These are phyloP conservation scores for Pica pica DNA, from an alignment of 2,113 vertebrate genomes.

Conservation along the genomic window DNA sequence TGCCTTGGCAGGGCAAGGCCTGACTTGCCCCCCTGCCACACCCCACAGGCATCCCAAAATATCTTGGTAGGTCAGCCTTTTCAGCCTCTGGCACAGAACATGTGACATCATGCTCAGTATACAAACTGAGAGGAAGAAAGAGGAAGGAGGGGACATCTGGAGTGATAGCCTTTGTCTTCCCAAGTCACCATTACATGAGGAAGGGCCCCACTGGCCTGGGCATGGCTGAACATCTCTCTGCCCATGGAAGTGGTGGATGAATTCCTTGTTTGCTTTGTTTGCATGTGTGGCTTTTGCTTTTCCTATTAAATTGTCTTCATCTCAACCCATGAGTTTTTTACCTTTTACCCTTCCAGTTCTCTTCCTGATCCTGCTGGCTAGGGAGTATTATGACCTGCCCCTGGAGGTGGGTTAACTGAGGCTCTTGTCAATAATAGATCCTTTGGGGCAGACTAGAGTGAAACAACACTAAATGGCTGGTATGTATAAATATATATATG, in stretches of 20 bases:
- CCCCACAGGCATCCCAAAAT: background rate
- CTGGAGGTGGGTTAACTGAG: background rate
- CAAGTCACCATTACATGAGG: fast-evolving
- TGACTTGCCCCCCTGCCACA: background rate
- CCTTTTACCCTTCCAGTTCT: background rate
- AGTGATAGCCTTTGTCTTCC: background rate
- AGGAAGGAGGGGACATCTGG: background rate
- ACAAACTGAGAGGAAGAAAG: background rate
- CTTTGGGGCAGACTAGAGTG: background rate
- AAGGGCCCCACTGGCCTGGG: background rate
- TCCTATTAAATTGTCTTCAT: background rate
- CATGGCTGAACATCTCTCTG: background rate
- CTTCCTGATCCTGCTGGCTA: background rate
- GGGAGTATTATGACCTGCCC: background rate
- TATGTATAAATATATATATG: background rate
- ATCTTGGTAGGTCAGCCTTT: too few relatives aligned
- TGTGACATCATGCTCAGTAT: too few relatives aligned
- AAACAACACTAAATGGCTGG: background rate
- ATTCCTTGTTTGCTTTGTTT: background rate
- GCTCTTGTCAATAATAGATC: background rate
- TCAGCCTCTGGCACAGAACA: too few relatives aligned
- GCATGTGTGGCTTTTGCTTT: background rate
- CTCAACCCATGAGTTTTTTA: background rate
- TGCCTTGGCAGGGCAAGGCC: background rate
- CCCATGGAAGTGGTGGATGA: background rate